These are phyloP conservation scores for Plagodis dolabraria DNA, from an alignment of 2,888 invertebrate genomes.

Conservation along the genomic window DNA sequence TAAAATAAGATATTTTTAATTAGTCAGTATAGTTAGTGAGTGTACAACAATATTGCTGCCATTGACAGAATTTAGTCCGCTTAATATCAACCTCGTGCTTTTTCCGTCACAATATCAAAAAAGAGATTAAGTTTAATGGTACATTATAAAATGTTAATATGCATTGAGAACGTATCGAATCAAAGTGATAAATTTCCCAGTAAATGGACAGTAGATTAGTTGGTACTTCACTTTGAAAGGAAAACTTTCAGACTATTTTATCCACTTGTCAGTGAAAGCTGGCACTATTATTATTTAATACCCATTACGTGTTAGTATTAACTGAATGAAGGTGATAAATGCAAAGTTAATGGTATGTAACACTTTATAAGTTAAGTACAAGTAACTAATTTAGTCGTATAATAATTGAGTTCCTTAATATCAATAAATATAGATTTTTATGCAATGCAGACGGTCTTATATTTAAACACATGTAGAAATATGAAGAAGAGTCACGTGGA, in stretches of 20 bases:
- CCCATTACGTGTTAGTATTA: slow-evolving; percentile 4
- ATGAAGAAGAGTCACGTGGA: too few species aligned
- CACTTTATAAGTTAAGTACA: background rate
- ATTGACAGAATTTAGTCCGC: too few species aligned
- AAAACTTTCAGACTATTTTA: slow-evolving; percentile 6
- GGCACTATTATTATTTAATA: slow-evolving; percentile 6
- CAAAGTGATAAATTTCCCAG: background rate
- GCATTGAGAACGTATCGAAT: background rate
- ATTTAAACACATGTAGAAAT: too few species aligned
- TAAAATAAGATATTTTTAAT: too few species aligned
- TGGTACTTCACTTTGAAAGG: slow-evolving; percentile 1
- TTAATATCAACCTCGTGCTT: too few species aligned
- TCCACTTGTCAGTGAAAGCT: slow-evolving; percentile 7
- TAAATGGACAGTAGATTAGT: background rate
- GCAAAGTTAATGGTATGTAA: background rate
- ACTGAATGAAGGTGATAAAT: slow-evolving; percentile 1
- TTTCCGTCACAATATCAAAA: too few species aligned
- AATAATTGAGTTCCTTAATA: too few species aligned
- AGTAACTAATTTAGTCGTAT: background rate
- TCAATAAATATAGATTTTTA: too few species aligned
- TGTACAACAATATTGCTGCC: too few species aligned
- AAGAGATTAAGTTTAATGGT: too few species aligned
- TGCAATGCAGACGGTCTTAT: too few species aligned
- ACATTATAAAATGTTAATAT: background rate
- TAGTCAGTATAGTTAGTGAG: too few species aligned